These are phyloP conservation scores for Cynoglossus semilaevis DNA, from an alignment of 2,113 vertebrate species.

Conservation along the genomic window DNA sequence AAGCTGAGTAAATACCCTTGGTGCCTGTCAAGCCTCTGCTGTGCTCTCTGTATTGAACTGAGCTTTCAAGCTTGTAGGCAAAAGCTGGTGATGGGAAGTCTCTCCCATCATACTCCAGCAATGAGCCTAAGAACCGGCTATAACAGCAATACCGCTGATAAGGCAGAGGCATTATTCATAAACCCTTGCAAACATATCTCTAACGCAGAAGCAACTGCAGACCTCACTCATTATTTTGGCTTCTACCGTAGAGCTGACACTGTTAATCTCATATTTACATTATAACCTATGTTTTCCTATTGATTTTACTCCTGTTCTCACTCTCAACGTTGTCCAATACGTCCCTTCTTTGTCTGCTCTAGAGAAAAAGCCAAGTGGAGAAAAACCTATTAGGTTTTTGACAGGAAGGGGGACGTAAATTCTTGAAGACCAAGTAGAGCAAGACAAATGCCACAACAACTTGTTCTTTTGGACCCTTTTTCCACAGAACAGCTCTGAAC, in stretches of 20 bases:
- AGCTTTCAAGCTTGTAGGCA: conserved; percentile 29
- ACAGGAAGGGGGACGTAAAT: neutral
- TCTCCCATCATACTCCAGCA: conserved; percentile 10
- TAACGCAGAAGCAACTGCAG: neutral
- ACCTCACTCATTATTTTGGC: neutral
- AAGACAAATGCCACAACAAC: conserved; percentile 31
- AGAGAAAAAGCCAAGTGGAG: neutral
- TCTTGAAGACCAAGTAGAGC: conserved; percentile 5
- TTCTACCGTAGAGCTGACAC: neutral
- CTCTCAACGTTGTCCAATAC: no score
- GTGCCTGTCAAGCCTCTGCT: conserved; percentile 46
- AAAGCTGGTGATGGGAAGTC: conserved; percentile 17
- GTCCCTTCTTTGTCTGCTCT: neutral
- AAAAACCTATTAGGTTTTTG: conserved; percentile 1
- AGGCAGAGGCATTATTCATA: conserved; percentile 11
- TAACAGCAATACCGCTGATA: conserved; percentile 12
- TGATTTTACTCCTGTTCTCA: neutral
- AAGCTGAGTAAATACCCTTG: conserved; percentile 54
- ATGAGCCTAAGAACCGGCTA: conserved; percentile 12
- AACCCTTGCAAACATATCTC: neutral
- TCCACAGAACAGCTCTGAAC: conserved; percentile 49
- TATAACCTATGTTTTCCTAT: neutral
- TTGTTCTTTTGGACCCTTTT: conserved; percentile 16
- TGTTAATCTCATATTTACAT: neutral
- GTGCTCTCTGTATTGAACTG: conserved; percentile 37